phyloP scores from a whole-genome alignment of 2,797 vertebrate species.

The Eulemur coronatus region DNA sequence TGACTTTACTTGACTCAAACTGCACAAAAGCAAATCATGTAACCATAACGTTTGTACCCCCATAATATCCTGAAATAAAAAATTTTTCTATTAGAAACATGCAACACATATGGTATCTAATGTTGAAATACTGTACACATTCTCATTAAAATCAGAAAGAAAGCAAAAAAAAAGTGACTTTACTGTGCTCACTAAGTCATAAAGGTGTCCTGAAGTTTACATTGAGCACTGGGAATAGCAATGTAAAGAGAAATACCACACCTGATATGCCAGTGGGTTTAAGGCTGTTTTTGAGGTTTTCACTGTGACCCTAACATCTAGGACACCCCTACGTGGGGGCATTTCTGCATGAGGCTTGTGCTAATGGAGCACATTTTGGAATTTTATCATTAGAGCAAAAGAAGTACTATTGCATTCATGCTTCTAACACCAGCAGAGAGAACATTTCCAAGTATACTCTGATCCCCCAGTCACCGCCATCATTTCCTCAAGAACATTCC shows the following conservation, averaged over 20 bases:
- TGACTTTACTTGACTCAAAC: background rate
- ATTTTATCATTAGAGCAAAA: background rate
- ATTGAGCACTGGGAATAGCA: background rate
- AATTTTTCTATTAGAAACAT: too few species aligned
- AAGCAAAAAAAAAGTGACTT: background rate
- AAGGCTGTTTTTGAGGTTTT: background rate
- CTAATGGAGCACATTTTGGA: background rate
- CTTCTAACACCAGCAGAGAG: background rate
- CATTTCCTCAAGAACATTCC: background rate
- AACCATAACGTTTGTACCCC: too few species aligned
- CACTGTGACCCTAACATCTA: background rate
- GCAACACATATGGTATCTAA: too few species aligned
- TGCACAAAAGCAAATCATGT: too few species aligned
- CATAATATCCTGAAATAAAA: too few species aligned
- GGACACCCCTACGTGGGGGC: background rate
- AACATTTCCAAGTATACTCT: background rate
- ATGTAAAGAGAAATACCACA: background rate
- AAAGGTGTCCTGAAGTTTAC: background rate
- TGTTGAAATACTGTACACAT: too few species aligned
- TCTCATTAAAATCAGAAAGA: too few species aligned
- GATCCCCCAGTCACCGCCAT: background rate
- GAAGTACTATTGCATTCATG: background rate
- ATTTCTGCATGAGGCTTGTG: background rate
- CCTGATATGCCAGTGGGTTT: background rate
- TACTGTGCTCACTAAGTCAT: background rate